Conservation (phyloP, 1,140 invertebrate species). For the Drosophila mojavensis region DNA sequence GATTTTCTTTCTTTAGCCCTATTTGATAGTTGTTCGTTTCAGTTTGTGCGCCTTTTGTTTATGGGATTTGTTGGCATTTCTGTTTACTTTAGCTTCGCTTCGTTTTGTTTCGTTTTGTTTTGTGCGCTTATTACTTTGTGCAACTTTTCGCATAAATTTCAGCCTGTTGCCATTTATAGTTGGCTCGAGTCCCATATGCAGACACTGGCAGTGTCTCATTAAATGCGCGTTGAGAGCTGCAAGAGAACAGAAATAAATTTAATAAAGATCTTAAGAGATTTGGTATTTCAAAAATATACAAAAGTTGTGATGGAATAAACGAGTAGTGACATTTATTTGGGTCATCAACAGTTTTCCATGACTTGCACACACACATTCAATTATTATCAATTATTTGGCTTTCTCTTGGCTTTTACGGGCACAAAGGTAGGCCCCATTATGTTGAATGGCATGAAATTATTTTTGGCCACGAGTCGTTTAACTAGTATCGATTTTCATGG, state of each 20-base stretch:
- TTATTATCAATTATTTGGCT: too few relatives aligned
- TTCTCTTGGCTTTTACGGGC: too few relatives aligned
- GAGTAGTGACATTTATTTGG: too few relatives aligned
- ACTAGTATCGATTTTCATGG: constrained; percentile 61
- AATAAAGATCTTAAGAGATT: constrained; percentile 44
- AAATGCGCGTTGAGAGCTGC: constrained; percentile 64
- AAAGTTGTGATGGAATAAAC: background rate
- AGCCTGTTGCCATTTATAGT: constrained; percentile 75
- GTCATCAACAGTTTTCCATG: too few relatives aligned
- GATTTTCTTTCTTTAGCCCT: constrained; percentile 47
- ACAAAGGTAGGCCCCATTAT: background rate
- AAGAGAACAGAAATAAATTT: constrained; percentile 62
- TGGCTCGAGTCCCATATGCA: constrained; percentile 68
- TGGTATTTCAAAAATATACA: background rate
- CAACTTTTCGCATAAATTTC: constrained; percentile 77
- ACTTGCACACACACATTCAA: too few relatives aligned
- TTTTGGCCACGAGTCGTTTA: constrained; percentile 15
- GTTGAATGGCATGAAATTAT: constrained; percentile 15
- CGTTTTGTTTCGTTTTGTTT: constrained; percentile 32
- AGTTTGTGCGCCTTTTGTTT: constrained; percentile 57
- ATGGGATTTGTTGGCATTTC: constrained; percentile 52
- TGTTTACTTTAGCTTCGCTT: constrained; percentile 40
- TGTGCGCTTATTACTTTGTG: constrained; percentile 69
- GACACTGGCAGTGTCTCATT: constrained; percentile 58
- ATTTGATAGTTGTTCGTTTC: constrained; percentile 46